These are phyloP conservation scores for Hyphantria cunea DNA, from an alignment of 1,140 invertebrate species.

Conservation along the genomic window DNA sequence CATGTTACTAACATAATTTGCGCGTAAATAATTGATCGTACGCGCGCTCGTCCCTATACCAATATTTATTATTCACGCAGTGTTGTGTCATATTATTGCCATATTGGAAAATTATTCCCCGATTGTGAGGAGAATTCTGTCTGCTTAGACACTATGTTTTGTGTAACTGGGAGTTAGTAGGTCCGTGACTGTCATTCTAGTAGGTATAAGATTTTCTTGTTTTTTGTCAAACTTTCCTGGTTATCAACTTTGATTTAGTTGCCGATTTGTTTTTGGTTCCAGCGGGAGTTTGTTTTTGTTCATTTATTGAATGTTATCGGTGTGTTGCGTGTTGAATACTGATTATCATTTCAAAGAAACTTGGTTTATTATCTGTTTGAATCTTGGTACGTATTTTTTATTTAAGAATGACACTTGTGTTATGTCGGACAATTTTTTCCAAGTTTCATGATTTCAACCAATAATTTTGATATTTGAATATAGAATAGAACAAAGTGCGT, in stretches of 20 bases:
- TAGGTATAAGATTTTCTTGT: conserved; percentile 5
- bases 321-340: background rate
- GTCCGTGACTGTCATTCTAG: conserved; percentile 25
- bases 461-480: too few species aligned
- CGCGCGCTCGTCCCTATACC: conserved; percentile 51
- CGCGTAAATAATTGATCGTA: conserved; percentile 75
- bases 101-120: conserved; percentile 73
- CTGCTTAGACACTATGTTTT: conserved; percentile 16
- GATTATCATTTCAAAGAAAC: too few species aligned
- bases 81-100: conserved; percentile 76
- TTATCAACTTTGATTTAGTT: conserved; percentile 24
- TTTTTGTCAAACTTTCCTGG: conserved; percentile 1
- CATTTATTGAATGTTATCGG: conserved; percentile 20
- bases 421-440: too few species aligned
- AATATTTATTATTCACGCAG: conserved; percentile 76
- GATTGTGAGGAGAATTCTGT: conserved; percentile 60
- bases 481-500: too few species aligned
- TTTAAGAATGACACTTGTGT: too few species aligned
- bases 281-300: conserved; percentile 4
- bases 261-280: conserved; percentile 9
- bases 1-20: conserved; percentile 70
- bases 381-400: too few species aligned
- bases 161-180: conserved; percentile 23
- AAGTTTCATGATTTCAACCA: too few species aligned
- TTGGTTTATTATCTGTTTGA: too few species aligned